These are phyloP conservation scores for Acridotheres tristis DNA, from an alignment of 2,797 vertebrate genomes.

Conservation along the genomic window DNA sequence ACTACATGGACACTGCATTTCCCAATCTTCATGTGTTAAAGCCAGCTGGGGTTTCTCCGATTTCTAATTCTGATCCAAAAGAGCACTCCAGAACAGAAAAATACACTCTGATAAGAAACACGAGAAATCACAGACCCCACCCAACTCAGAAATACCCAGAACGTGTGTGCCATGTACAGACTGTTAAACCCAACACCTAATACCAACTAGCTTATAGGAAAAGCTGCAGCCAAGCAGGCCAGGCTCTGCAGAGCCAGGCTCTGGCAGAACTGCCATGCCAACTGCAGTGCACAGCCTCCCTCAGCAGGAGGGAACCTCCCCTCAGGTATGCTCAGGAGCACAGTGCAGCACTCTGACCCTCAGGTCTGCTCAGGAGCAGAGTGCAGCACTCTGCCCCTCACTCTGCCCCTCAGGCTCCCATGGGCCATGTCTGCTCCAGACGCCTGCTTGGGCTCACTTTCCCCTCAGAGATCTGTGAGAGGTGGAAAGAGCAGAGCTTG, in stretches of 20 bases:
- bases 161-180: rapidly evolving
- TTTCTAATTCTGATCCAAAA: background rate
- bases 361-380: too few relatives aligned
- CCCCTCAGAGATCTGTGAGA: background rate
- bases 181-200: background rate
- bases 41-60: background rate
- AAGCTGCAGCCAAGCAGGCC: background rate
- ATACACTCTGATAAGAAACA: background rate
- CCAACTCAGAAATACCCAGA: background rate
- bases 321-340: background rate
- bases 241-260: background rate
- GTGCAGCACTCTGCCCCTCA: too few relatives aligned
- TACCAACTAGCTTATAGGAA: background rate
- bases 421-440: rapidly evolving
- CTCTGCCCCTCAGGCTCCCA: background rate
- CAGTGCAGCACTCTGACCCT: too few relatives aligned
- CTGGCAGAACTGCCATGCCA: background rate
- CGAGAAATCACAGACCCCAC: background rate
- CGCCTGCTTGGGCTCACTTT: background rate
- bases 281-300: background rate
- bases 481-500: background rate
- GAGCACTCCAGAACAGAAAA: background rate
- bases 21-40: rapidly evolving
- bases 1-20: background rate
- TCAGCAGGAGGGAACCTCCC: background rate